Evolutionary conservation across 2,797 vertebrate species (phyloP).

Genomic region (Pteropus rufus): DNA sequence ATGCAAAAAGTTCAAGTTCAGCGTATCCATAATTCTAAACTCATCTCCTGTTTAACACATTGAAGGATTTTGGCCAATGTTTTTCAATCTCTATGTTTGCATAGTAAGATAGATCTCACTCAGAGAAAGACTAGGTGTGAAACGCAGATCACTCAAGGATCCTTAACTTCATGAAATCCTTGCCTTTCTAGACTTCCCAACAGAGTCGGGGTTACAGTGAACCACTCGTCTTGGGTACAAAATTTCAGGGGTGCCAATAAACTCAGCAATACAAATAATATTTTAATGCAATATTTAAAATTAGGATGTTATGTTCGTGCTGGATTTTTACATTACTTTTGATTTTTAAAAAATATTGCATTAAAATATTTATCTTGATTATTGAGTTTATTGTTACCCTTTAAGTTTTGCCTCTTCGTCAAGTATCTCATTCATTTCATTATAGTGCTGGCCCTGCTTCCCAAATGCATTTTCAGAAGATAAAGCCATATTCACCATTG

Average conservation of each 20-base stretch:
- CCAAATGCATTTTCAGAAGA: neutral
- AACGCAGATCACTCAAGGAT: neutral
- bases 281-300: slow-evolving; percentile 2
- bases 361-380: neutral
- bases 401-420: neutral
- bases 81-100: neutral
- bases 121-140: neutral
- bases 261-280: neutral
- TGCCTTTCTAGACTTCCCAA: neutral
- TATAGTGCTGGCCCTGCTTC: neutral
- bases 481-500: neutral
- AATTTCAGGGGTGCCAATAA: neutral
- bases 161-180: neutral
- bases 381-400: neutral
- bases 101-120: neutral
- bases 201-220: neutral
- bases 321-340: neutral
- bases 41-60: neutral
- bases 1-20: neutral
- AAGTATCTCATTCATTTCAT: neutral
- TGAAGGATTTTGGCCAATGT: neutral
- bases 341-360: neutral
- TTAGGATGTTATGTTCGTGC: neutral
- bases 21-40: neutral
- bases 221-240: neutral